Percentiles rank a stretch among this genome's conserved stretches.
These are phyloP conservation scores for Hydropotes inermis DNA, from an alignment of 2,113 vertebrate genomes.

Conservation along the genomic window DNA sequence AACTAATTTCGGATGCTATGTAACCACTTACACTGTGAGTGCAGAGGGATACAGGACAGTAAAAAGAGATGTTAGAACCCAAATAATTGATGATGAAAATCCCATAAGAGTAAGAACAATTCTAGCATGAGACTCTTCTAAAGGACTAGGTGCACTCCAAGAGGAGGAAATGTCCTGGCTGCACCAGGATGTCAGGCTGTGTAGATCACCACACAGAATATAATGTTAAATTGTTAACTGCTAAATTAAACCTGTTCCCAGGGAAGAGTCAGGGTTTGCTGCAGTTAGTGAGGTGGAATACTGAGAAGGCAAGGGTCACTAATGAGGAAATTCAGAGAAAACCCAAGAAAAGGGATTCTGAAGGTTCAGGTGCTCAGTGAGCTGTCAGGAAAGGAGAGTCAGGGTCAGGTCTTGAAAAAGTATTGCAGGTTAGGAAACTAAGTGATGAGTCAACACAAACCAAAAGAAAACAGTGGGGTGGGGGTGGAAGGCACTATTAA, in stretches of 20 bases:
- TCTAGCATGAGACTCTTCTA: background rate
- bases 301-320: background rate
- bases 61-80: background rate
- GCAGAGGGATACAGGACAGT: background rate
- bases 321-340: background rate
- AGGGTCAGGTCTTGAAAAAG: background rate
- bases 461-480: background rate
- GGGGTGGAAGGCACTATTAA: background rate
- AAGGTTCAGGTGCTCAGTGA: background rate
- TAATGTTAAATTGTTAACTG: background rate
- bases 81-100: background rate
- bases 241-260: background rate
- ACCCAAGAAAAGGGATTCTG: background rate
- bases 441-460: background rate
- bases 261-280: background rate
- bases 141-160: background rate
- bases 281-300: background rate
- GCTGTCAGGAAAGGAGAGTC: background rate
- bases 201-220: too few species aligned
- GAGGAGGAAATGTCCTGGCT: background rate
- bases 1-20: background rate
- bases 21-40: background rate
- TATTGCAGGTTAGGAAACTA: background rate
- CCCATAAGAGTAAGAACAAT: background rate
- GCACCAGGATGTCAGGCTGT: background rate